Conservation (phyloP, 2,888 invertebrate species). For the Polydrusus cervinus region DNA sequence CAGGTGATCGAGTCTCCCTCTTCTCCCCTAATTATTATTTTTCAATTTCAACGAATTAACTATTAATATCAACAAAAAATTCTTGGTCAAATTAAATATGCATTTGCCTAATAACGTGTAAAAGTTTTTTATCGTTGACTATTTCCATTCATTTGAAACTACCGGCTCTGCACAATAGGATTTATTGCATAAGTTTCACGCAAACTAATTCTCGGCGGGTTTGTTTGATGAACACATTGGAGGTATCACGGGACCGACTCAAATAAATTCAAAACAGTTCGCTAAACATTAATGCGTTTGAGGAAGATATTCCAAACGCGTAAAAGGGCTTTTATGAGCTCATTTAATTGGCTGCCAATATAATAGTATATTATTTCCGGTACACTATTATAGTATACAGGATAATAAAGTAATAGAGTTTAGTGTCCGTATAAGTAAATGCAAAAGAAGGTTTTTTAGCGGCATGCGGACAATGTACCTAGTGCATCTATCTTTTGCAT, state of each 20-base stretch:
- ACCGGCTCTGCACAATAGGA: not conserved
- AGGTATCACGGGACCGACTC: not conserved
- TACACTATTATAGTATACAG: no score
- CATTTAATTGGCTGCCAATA: not conserved
- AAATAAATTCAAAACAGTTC: slow-evolving; percentile 10
- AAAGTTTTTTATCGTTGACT: not conserved
- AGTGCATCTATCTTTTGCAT: no score
- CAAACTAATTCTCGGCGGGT: slow-evolving; percentile 2
- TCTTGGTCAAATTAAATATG: not conserved
- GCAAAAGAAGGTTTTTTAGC: no score
- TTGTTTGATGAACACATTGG: slow-evolving; percentile 16
- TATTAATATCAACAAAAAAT: no score
- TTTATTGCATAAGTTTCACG: not conserved
- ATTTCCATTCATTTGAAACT: not conserved
- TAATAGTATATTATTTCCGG: not conserved
- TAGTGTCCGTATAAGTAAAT: no score
- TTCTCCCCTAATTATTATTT: no score
- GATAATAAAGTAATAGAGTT: no score
- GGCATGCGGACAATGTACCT: no score
- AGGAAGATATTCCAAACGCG: slow-evolving; percentile 1
- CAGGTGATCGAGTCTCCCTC: no score
- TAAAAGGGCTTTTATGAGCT: slow-evolving; percentile 1
- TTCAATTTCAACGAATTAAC: no score
- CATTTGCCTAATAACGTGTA: not conserved
- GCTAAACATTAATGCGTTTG: not conserved